A percentile compares a stretch with the other conserved stretches of the same genome.
phyloP scores from a whole-genome alignment of 2,888 invertebrate genomes.

The Hyles lineata region DNA sequence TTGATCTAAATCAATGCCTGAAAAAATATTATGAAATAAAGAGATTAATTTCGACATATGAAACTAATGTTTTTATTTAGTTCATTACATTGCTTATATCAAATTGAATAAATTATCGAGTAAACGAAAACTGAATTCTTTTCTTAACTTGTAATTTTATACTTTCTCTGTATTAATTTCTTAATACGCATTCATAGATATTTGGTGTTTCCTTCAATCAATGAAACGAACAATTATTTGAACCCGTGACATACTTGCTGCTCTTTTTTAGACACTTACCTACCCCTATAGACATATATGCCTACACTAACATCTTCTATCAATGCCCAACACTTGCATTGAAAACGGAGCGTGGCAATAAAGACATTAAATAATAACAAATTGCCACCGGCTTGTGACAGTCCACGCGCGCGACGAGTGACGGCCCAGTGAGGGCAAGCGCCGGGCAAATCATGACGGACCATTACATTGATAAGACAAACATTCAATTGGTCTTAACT shows the following conservation, averaged over 20 bases:
- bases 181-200: too few species aligned
- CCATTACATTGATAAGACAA: slow-evolving; percentile 66
- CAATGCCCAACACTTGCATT: neutral
- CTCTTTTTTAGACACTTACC: too few species aligned
- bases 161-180: too few species aligned
- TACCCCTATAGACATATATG: neutral
- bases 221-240: too few species aligned
- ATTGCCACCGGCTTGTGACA: slow-evolving; percentile 27
- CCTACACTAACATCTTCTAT: neutral
- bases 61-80: neutral
- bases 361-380: slow-evolving; percentile 31
- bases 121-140: too few species aligned
- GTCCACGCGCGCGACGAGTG: slow-evolving; percentile 36
- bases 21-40: too few species aligned
- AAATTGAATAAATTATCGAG: too few species aligned
- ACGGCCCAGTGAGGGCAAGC: slow-evolving; percentile 43
- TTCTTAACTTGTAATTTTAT: too few species aligned
- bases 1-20: too few species aligned
- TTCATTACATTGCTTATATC: too few species aligned
- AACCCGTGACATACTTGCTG: too few species aligned
- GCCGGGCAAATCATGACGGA: slow-evolving; percentile 63
- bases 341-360: slow-evolving; percentile 26
- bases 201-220: too few species aligned
- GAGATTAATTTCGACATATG: neutral
- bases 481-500: slow-evolving; percentile 63